A percentile compares a stretch with the other conserved stretches of the same genome.
These are phyloP conservation scores for Miniopterus natalensis DNA, from an alignment of 2,113 vertebrate species.

Conservation along the genomic window DNA sequence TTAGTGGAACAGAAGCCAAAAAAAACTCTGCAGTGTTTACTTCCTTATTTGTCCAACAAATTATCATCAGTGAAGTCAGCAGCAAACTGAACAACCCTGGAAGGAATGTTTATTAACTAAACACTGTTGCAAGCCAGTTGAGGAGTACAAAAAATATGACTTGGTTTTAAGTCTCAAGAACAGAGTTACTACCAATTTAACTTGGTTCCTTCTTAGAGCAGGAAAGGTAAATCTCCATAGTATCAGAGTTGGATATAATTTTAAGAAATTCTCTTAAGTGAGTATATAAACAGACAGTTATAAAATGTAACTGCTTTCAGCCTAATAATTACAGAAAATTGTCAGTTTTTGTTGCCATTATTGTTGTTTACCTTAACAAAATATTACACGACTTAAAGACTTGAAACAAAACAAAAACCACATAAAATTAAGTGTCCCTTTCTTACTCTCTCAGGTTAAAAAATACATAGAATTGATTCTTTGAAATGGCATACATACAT, in stretches of 20 bases:
- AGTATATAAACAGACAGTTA: conserved; percentile 8
- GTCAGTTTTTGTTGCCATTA: not conserved
- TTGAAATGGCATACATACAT: not conserved
- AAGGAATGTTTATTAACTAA: conserved; percentile 77
- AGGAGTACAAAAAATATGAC: conserved; percentile 50
- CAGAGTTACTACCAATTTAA: conserved; percentile 40
- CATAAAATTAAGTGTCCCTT: conserved; percentile 1
- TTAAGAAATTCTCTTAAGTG: conserved; percentile 48
- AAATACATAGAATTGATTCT: conserved; percentile 41
- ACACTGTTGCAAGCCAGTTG: conserved; percentile 21
- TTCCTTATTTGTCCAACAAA: conserved; percentile 84
- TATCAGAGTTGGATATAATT: not conserved
- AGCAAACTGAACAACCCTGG: conserved; percentile 67
- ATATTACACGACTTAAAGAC: conserved; percentile 21
- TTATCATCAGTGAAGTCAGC: conserved; percentile 77
- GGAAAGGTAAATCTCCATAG: not conserved
- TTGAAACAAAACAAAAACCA: conserved; percentile 27
- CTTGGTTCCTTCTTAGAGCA: not conserved
- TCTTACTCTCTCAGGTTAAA: not conserved
- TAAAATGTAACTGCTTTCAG: conserved; percentile 25
- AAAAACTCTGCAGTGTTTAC: conserved; percentile 77
- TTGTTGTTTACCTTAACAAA: conserved; percentile 45
- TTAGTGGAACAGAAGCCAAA: conserved; percentile 75
- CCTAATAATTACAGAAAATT: not conserved
- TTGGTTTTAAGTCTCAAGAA: conserved; percentile 34